Conservation (phyloP, 2,113 vertebrate species). For the Emberiza fucata region DNA sequence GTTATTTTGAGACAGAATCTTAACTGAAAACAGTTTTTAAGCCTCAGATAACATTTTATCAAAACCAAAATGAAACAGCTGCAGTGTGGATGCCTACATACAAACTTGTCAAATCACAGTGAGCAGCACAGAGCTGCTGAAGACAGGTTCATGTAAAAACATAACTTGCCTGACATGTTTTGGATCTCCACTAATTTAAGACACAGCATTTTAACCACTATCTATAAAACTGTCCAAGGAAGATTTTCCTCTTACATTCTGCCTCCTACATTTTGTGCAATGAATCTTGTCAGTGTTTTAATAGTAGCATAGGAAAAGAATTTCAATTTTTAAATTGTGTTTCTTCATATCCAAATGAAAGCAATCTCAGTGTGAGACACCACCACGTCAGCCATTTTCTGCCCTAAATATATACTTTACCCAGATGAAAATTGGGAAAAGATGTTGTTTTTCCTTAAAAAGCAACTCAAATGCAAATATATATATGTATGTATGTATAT, state of each 20-base stretch:
- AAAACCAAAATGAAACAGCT: background rate
- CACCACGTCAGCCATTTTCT: background rate
- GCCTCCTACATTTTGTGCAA: background rate
- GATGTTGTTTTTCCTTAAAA: background rate
- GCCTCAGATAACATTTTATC: background rate
- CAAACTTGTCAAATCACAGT: background rate
- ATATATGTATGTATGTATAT: background rate
- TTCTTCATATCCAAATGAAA: background rate
- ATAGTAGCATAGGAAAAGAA: background rate
- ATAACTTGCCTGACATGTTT: background rate
- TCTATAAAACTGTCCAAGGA: background rate
- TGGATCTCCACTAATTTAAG: background rate
- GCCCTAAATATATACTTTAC: background rate
- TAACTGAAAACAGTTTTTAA: background rate
- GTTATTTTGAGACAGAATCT: conserved; percentile 14
- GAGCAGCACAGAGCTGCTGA: background rate
- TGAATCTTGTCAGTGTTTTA: background rate
- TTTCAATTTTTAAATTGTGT: background rate
- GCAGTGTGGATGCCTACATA: background rate
- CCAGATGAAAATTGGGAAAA: background rate
- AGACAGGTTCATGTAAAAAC: background rate
- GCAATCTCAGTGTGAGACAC: background rate
- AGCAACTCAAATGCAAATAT: background rate
- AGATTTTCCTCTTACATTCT: background rate
- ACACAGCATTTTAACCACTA: background rate